A percentile compares a stretch with the other conserved stretches of the same genome.
phyloP scores from a whole-genome alignment of 2,797 vertebrate species.

The Oophaga sylvatica region DNA sequence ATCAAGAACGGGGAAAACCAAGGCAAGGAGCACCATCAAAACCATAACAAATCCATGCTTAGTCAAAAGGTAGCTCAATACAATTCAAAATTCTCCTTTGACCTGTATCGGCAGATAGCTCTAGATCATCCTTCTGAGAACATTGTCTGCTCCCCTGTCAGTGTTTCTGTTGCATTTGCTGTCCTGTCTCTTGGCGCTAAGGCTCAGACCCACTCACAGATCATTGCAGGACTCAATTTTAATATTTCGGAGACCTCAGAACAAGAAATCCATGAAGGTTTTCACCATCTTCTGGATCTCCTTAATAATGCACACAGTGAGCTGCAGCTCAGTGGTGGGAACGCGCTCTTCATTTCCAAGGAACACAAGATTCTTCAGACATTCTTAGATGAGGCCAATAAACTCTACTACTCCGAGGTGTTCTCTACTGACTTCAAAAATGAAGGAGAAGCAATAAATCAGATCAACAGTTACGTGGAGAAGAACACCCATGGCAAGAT shows the following conservation, averaged over 20 bases:
- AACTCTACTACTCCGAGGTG: slow-evolving; percentile 75
- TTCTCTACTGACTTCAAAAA: slow-evolving; percentile 77
- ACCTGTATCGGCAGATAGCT: slow-evolving; percentile 79
- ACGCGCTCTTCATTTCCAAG: slow-evolving; percentile 79
- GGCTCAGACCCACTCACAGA: slow-evolving; percentile 66
- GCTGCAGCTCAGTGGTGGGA: slow-evolving; percentile 75
- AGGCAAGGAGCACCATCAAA: not conserved
- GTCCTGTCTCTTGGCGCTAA: slow-evolving; percentile 84
- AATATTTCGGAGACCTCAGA: too few species aligned
- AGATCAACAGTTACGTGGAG: slow-evolving; percentile 73
- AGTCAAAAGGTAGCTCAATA: slow-evolving; percentile 61
- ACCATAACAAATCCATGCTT: slow-evolving; percentile 1
- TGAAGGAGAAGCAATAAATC: too few species aligned
- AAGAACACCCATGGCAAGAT: slow-evolving; percentile 85
- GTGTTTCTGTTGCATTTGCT: slow-evolving; percentile 83
- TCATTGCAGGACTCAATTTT: too few species aligned
- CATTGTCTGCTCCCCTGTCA: slow-evolving; percentile 87
- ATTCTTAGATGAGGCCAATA: slow-evolving; percentile 76
- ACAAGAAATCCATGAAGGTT: too few species aligned
- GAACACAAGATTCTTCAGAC: slow-evolving; percentile 70
- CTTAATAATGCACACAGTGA: slow-evolving; percentile 65
- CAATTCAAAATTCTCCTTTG: slow-evolving; percentile 81
- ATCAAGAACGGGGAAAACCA: not conserved
- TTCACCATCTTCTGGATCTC: slow-evolving; percentile 70
- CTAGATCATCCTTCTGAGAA: slow-evolving; percentile 72